A percentile compares a stretch with the other conserved stretches of the same genome.
Conservation (phyloP, 2,888 invertebrate genomes). For the Notodonta dromedarius region DNA sequence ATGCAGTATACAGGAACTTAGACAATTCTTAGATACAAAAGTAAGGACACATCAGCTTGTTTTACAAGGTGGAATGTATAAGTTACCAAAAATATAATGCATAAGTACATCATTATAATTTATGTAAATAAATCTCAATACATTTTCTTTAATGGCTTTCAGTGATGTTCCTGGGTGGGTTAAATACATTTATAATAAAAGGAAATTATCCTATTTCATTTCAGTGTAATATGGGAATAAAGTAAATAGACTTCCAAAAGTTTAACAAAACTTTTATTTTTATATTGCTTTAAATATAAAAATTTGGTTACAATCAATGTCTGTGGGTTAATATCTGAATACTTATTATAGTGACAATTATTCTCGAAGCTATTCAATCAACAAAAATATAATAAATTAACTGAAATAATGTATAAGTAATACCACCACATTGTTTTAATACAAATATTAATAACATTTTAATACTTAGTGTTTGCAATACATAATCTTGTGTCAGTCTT, state of each 20-base stretch:
- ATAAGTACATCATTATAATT: not conserved
- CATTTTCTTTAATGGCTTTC: not conserved
- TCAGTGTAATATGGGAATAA: not conserved
- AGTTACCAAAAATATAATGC: slow-evolving; percentile 88
- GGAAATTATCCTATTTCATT: too few relatives aligned
- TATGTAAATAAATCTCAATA: not conserved
- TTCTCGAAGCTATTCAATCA: slow-evolving; percentile 58
- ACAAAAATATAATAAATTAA: slow-evolving; percentile 61
- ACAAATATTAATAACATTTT: slow-evolving; percentile 64
- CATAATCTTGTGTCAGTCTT: slow-evolving; percentile 80
- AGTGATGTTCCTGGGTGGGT: not conserved
- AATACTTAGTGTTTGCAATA: slow-evolving; percentile 77
- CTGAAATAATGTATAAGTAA: slow-evolving; percentile 64
- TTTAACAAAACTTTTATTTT: slow-evolving; percentile 76
- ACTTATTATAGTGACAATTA: slow-evolving; percentile 62
- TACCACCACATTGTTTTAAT: slow-evolving; percentile 65
- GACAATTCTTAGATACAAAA: slow-evolving; percentile 95
- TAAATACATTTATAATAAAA: not conserved
- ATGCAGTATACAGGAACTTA: slow-evolving; percentile 93
- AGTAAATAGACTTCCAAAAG: slow-evolving; percentile 33
- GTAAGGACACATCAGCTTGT: slow-evolving; percentile 95
- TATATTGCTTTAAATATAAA: slow-evolving; percentile 66
- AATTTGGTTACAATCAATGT: slow-evolving; percentile 73
- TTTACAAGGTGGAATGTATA: slow-evolving; percentile 94
- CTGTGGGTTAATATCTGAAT: slow-evolving; percentile 70